Evolutionary conservation across 1,140 invertebrate species (phyloP).

Genomic region (Trachelipus rathkii): DNA sequence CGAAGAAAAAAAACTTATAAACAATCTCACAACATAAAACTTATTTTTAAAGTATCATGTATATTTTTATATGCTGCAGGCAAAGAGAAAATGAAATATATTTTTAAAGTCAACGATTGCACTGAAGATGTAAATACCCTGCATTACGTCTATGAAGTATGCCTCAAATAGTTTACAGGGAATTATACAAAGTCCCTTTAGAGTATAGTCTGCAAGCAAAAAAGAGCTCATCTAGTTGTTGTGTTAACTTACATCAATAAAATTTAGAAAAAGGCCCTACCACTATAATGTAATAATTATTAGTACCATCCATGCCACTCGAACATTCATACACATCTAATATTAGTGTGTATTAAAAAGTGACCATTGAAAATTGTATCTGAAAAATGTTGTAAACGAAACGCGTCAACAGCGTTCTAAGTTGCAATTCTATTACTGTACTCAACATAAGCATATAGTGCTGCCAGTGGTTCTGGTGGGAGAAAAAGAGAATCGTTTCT

Average conservation of each 20-base stretch:
- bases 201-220: constrained; percentile 46
- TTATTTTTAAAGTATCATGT: too few relatives aligned
- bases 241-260: background rate
- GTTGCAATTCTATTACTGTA: too few relatives aligned
- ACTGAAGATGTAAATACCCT: constrained; percentile 38
- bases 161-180: constrained; percentile 47
- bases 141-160: constrained; percentile 46
- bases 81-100: background rate
- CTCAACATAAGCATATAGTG: too few relatives aligned
- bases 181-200: constrained; percentile 46
- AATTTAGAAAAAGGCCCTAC: too few relatives aligned
- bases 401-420: too few relatives aligned
- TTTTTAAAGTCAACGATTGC: background rate
- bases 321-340: background rate
- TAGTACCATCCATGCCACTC: constrained; percentile 7
- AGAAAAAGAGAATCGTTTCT: too few relatives aligned
- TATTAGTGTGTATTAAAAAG: background rate
- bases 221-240: constrained; percentile 24
- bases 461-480: too few relatives aligned
- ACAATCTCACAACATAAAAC: too few relatives aligned
- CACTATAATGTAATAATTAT: too few relatives aligned
- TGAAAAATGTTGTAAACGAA: too few relatives aligned
- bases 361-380: too few relatives aligned
- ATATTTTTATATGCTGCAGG: background rate
- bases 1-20: too few relatives aligned